Base-by-base conservation (phyloP, 2,113 vertebrate genomes). In the Hassar affinis region DNA sequence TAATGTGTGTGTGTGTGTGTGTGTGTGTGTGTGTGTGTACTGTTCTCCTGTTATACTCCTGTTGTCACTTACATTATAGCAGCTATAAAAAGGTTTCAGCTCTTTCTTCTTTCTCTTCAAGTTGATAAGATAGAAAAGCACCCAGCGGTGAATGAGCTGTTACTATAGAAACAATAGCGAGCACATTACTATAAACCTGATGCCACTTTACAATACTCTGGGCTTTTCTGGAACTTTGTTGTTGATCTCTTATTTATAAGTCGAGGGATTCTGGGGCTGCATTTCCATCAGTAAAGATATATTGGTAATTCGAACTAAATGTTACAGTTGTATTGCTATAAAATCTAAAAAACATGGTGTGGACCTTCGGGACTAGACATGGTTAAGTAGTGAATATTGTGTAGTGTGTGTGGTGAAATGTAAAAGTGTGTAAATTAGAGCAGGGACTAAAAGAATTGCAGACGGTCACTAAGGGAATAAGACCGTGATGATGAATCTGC, bases 401-500 rank as follows among this genome's bases (percentile, higher is more conserved):
- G 49, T 20, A 4, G 47, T 54, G 49, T 54, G 72, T 54, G 72
- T 54, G 27, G 42, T 38, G 35, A 42, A 51, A 74, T 27, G 7
- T 15, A 74, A 51, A 51, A 18, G 38, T 47, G 42, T 74, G 71
- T 74, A 49, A 74, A 74, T 74, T 51, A 74, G 45, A 74, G 25
- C 71, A 51, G 71, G 71, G 71, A 74, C 47, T 49, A 30, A 74
- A 74, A 25, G 47, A 74, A 49, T 12, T 2, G 27, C 17, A n/a
- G 30, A 74, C 2, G 42, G 42, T 49, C 71, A 7, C 47, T 30
- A 8, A 74, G 45, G 71, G 71, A 74, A 74, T 74, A 27, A 15
- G 45, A 49, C n/a, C 71, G 25, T 51, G 71, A 74, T 72, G 68
- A 72, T 45, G 42, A 72, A 72, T 74, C 47, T 51, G 71, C 12